Evolutionary conservation across 2,797 vertebrate genomes (phyloP), one percentile per base, ranked within the genome.

Genomic region (Hipposideros larvatus): DNA sequence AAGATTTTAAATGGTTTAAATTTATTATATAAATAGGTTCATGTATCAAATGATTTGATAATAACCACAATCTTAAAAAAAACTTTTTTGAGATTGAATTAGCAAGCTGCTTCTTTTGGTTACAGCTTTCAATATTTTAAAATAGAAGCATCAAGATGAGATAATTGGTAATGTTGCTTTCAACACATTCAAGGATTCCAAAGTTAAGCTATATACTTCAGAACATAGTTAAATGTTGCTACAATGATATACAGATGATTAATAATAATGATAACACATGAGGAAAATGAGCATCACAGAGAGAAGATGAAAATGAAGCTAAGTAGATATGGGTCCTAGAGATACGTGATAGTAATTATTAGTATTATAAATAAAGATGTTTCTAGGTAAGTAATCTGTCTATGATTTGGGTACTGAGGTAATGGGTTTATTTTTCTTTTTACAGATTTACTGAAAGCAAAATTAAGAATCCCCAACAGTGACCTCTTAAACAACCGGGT

Each of bases 361-460:
- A 74, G 59, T 86, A 65, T 66, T 68, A 61, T 68, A 70, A 55
- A 70, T 43, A 21, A 68, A 61, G 4, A 55, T 37, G 95, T 91
- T 95, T 55, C 18, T 57, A 14, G 28, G 7, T 31, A 68, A n/a
- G 53, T 79, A 53, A 34, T 85, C 7, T 73, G 24, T 78, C n/a
- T 59, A 10, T 34, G 28, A 11, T 16, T 59, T 21, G 46, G 16
- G 10, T 79, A 28, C 34, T 65, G 43, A 92, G 43, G 34, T 37
- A 37, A 2, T 92, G 22, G 34, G 14, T 78, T 91, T n/a, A 34
- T 86, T 90, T 90, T 66, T 70, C 5, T 83, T 93, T n/a, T 84
- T n/a, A 91, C 10, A 43, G 24, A 78, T 53, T 93, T 77, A 4
- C 61, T 78, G 24, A 88, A 53, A 74, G 65, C 41, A 74, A 79